Conservation (phyloP, 2,888 invertebrate genomes). For the Chouioia cunea region DNA sequence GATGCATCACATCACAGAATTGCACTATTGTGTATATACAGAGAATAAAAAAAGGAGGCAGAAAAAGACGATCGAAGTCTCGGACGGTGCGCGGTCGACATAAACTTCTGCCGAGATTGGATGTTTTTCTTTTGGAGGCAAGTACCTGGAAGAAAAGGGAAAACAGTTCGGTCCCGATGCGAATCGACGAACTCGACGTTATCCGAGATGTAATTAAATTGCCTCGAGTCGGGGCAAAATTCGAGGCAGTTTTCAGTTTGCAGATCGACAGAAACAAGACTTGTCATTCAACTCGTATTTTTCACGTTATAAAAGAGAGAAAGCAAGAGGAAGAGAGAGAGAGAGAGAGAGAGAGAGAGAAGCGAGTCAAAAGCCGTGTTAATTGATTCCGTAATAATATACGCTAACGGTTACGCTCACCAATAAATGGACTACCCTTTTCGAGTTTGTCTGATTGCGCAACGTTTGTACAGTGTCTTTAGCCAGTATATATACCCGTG, state of each 20-base stretch:
- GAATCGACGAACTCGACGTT: background rate
- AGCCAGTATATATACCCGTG: background rate
- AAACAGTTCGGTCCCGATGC: background rate
- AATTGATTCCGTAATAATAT: constrained; percentile 35
- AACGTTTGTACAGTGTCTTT: constrained; percentile 21
- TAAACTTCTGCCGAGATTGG: no score
- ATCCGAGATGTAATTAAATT: constrained; percentile 27
- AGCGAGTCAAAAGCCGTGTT: background rate
- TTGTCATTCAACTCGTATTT: no score
- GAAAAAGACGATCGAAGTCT: no score
- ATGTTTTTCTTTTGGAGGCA: no score
- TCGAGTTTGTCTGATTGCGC: no score
- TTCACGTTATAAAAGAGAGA: no score
- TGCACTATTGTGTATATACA: background rate
- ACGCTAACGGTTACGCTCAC: background rate
- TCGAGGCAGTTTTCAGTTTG: background rate
- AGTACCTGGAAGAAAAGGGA: background rate
- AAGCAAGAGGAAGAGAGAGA: no score
- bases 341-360: no score
- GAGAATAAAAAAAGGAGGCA: no score
- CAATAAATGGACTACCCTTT: background rate
- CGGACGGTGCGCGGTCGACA: no score
- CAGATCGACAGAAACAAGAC: background rate
- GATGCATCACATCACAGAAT: no score
- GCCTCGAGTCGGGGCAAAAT: background rate